Evolutionary conservation across 2,888 invertebrate species (phyloP).

Genomic region (Lymantria monacha): DNA sequence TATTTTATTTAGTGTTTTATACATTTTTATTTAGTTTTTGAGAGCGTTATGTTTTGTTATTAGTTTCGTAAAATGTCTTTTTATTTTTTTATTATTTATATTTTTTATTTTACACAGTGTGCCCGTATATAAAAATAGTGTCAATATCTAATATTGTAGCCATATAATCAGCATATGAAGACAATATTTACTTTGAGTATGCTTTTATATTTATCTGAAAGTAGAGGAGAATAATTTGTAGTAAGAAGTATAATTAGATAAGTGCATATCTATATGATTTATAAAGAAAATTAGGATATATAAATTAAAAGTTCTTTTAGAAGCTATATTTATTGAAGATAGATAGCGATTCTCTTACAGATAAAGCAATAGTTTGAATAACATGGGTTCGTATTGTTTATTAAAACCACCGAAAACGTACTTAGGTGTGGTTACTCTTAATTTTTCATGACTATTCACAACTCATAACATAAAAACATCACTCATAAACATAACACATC

Average conservation of each 20-base stretch:
- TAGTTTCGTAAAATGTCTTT: constrained; percentile 57
- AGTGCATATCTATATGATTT: constrained; percentile 49
- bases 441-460: constrained; percentile 31
- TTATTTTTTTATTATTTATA: constrained; percentile 44
- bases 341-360: constrained; percentile 18
- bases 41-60: constrained; percentile 63
- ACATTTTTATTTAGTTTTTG: constrained; percentile 53
- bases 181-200: constrained; percentile 73
- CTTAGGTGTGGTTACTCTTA: constrained; percentile 18
- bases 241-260: constrained; percentile 62
- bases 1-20: constrained; percentile 62
- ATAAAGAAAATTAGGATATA: constrained; percentile 31
- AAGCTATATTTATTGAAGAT: constrained; percentile 25
- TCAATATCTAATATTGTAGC: constrained; percentile 66
- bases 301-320: constrained; percentile 26
- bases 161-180: constrained; percentile 68
- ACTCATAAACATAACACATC: constrained; percentile 48
- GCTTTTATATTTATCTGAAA: constrained; percentile 69
- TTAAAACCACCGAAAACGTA: constrained; percentile 15
- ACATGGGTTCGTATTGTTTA: constrained; percentile 16
- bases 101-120: constrained; percentile 69
- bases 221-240: constrained; percentile 66
- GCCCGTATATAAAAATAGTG: constrained; percentile 72
- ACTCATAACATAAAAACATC: constrained; percentile 41
- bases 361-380: constrained; percentile 19